These are phyloP conservation scores for Saturnia japonica DNA, from an alignment of 2,888 invertebrate species.

Conservation along the genomic window DNA sequence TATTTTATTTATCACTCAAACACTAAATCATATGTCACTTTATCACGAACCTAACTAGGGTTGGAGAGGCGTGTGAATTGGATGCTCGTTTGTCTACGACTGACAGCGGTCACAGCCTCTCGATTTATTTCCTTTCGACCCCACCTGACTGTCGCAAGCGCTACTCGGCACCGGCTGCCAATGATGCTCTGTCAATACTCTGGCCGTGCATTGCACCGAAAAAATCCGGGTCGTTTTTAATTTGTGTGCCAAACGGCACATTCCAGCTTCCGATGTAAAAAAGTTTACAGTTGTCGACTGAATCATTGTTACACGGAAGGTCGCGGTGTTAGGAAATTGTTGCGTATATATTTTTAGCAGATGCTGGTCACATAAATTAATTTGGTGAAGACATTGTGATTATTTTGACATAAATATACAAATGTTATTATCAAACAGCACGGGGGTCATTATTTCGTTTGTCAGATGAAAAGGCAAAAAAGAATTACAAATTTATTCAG, in stretches of 20 bases:
- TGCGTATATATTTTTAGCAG: not conserved
- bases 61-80: slow-evolving; percentile 72
- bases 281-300: slow-evolving; percentile 29
- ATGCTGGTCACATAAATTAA: slow-evolving; percentile 30
- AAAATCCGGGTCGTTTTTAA: slow-evolving; percentile 61
- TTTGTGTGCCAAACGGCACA: slow-evolving; percentile 66
- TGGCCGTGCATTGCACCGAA: slow-evolving; percentile 68
- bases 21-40: slow-evolving; percentile 40
- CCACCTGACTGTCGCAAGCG: slow-evolving; percentile 75
- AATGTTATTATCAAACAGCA: slow-evolving; percentile 31
- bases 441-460: slow-evolving; percentile 35
- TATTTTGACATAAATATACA: slow-evolving; percentile 31
- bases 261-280: slow-evolving; percentile 36
- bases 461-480: slow-evolving; percentile 44
- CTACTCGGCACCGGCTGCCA: slow-evolving; percentile 61
- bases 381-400: slow-evolving; percentile 28
- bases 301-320: slow-evolving; percentile 25
- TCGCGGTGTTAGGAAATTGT: slow-evolving; percentile 18
- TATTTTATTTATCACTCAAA: slow-evolving; percentile 37
- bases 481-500: slow-evolving; percentile 37
- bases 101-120: slow-evolving; percentile 67
- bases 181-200: slow-evolving; percentile 78
- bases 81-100: slow-evolving; percentile 74
- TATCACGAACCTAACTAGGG: slow-evolving; percentile 68
- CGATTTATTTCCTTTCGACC: slow-evolving; percentile 77